phyloP scores from a whole-genome alignment of 2,797 vertebrate genomes.

The Catharus ustulatus region DNA sequence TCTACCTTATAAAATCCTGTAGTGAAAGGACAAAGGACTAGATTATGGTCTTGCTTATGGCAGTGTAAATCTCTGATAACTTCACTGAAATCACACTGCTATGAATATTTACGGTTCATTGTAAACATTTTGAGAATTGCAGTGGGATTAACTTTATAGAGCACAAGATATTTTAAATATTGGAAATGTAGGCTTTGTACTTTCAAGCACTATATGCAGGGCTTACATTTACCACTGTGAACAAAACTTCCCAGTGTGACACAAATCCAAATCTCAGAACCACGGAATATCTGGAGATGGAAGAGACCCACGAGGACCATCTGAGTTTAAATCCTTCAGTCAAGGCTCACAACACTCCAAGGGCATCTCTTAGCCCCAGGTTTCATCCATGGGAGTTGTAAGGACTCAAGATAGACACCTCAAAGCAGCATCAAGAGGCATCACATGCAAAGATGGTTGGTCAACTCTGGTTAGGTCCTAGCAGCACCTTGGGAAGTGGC shows the following conservation, averaged over 20 bases:
- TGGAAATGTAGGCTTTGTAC: not conserved
- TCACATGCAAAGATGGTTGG: not conserved
- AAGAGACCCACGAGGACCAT: not conserved
- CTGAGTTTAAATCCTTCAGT: not conserved
- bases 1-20: not conserved
- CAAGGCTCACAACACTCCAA: not conserved
- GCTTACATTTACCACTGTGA: not conserved
- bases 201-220: not conserved
- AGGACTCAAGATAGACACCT: not conserved
- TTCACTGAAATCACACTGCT: not conserved
- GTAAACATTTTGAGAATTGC: not conserved
- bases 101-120: not conserved
- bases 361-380: not conserved
- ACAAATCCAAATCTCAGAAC: not conserved
- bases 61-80: constrained; percentile 11
- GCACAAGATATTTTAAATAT: not conserved
- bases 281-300: not conserved
- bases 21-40: not conserved
- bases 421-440: not conserved
- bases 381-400: not conserved
- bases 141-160: not conserved
- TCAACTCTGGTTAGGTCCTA: not conserved
- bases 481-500: not conserved
- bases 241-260: not conserved
- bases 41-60: not conserved